phyloP scores from a whole-genome alignment of 2,888 invertebrate genomes.

The Rhorus exstirpatorius region DNA sequence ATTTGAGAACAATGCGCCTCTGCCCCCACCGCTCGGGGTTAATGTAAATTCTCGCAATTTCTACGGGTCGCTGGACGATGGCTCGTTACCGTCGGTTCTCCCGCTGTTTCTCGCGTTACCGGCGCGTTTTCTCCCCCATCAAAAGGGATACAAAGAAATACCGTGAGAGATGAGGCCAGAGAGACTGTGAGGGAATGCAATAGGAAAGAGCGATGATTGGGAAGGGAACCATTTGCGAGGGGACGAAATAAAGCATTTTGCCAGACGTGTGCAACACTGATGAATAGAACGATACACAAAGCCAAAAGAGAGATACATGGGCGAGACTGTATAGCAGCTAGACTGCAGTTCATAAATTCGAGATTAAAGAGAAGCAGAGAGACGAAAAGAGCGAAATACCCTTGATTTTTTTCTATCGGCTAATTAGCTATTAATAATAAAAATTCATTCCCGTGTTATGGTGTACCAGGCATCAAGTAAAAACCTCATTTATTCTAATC shows the following conservation, averaged over 20 bases:
- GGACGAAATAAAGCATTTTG: constrained; percentile 42
- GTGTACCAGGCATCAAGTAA: too few relatives aligned
- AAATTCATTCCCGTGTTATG: not conserved
- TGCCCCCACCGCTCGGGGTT: constrained; percentile 61
- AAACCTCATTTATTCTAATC: too few relatives aligned
- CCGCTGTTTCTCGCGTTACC: constrained; percentile 27
- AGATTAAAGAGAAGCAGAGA: not conserved
- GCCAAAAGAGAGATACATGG: not conserved
- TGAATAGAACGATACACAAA: constrained; percentile 54
- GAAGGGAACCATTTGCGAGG: constrained; percentile 52
- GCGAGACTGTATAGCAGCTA: not conserved
- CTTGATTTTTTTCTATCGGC: not conserved
- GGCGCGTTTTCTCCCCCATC: constrained; percentile 32
- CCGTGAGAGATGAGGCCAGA: constrained; percentile 35
- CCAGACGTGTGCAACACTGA: constrained; percentile 46
- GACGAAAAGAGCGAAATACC: not conserved
- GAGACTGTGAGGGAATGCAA: constrained; percentile 17
- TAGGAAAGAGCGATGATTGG: constrained; percentile 14
- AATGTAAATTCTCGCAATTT: constrained; percentile 74
- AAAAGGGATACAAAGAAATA: constrained; percentile 61
- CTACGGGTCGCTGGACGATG: constrained; percentile 65
- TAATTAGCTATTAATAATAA: not conserved
- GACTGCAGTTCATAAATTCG: not conserved
- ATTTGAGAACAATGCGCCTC: constrained; percentile 70
- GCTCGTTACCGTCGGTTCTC: constrained; percentile 59